These are phyloP conservation scores for Ectropis grisescens DNA, from an alignment of 1,140 invertebrate species.

Conservation along the genomic window DNA sequence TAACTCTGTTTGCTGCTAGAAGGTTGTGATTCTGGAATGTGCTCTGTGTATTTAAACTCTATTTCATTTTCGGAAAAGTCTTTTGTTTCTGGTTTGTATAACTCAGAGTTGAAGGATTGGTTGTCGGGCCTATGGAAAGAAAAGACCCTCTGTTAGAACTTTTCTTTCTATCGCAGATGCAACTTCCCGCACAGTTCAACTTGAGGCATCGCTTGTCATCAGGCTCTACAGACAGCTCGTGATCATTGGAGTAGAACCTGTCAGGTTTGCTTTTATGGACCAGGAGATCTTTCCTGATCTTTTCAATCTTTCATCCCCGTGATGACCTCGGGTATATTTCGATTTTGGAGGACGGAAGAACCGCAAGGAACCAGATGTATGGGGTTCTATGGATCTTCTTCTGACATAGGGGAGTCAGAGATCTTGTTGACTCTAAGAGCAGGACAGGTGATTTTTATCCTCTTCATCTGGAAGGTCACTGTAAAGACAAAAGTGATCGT, in stretches of 20 bases:
- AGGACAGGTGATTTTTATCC: slow-evolving; percentile 59
- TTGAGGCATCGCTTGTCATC: slow-evolving; percentile 38
- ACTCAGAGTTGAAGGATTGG: slow-evolving; percentile 40
- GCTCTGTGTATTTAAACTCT: slow-evolving; percentile 58
- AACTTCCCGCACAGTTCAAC: slow-evolving; percentile 45
- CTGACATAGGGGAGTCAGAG: slow-evolving; percentile 52
- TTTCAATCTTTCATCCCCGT: slow-evolving; percentile 56
- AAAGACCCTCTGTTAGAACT: slow-evolving; percentile 50
- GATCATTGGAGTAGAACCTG: slow-evolving; percentile 50
- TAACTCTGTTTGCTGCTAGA: slow-evolving; percentile 58
- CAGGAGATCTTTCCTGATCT: slow-evolving; percentile 56
- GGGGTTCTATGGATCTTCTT: slow-evolving; percentile 41
- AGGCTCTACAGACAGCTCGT: slow-evolving; percentile 36
- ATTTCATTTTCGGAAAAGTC: slow-evolving; percentile 54
- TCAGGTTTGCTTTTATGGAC: slow-evolving; percentile 53
- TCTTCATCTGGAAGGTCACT: slow-evolving; percentile 61
- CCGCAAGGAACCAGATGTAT: slow-evolving; percentile 43
- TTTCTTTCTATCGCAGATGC: slow-evolving; percentile 45
- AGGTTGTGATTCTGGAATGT: slow-evolving; percentile 51
- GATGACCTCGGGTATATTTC: slow-evolving; percentile 54
- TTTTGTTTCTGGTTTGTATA: slow-evolving; percentile 25
- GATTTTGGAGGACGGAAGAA: slow-evolving; percentile 58
- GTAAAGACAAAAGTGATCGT: slow-evolving; percentile 28
- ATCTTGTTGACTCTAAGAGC: slow-evolving; percentile 58
- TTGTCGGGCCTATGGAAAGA: slow-evolving; percentile 50